A percentile compares a stretch with the other conserved stretches of the same genome.
These are phyloP conservation scores for Microtus pennsylvanicus DNA, from an alignment of 2,113 vertebrate species.

Conservation along the genomic window DNA sequence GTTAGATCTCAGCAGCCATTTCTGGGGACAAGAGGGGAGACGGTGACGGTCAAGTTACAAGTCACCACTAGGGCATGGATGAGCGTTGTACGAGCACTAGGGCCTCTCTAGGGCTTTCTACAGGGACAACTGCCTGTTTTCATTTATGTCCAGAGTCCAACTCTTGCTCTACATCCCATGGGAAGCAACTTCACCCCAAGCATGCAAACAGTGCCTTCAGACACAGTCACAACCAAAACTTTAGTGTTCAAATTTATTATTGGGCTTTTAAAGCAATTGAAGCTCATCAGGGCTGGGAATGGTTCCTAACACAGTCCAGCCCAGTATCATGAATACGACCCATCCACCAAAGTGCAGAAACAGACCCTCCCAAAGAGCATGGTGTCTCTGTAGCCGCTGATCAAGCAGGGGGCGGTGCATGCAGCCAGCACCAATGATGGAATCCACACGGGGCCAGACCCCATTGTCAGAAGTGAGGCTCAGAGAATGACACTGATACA, in stretches of 20 bases:
- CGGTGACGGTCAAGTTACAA: background rate
- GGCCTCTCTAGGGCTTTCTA: background rate
- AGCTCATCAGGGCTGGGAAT: background rate
- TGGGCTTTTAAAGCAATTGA: background rate
- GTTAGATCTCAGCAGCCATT: background rate
- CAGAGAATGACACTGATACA: background rate
- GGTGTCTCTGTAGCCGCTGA: background rate
- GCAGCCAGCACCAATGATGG: background rate
- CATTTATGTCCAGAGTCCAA: background rate
- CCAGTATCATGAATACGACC: background rate
- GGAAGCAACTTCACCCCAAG: background rate
- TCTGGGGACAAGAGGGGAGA: background rate
- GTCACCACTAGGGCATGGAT: background rate
- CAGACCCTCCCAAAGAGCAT: background rate
- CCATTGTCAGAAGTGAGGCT: rapidly evolving
- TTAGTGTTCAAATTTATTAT: slow-evolving; percentile 14
- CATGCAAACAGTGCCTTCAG: background rate
- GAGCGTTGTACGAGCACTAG: background rate
- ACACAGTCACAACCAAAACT: background rate
- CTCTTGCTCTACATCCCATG: background rate
- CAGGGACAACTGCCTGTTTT: background rate
- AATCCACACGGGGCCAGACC: background rate
- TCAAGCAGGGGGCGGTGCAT: background rate
- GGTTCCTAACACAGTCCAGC: background rate
- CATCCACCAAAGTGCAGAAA: background rate